Conservation (phyloP, 2,888 invertebrate genomes). For the Erebia palarica region DNA sequence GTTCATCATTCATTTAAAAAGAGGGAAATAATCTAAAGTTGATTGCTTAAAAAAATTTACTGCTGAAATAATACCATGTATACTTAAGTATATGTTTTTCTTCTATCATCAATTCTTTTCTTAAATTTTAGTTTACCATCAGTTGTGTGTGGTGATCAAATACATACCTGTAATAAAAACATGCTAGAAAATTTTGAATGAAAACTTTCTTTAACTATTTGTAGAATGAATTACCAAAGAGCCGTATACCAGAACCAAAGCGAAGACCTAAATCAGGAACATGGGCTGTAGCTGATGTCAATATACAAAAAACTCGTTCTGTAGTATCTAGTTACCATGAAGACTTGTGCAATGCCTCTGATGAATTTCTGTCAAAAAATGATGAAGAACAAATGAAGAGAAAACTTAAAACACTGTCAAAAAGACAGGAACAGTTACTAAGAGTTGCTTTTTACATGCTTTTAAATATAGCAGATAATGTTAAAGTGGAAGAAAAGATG, state of each 20-base stretch:
- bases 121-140: too few species aligned
- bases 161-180: too few species aligned
- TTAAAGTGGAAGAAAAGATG: slow-evolving; percentile 98
- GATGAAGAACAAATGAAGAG: slow-evolving; percentile 91
- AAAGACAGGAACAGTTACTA: slow-evolving; percentile 96
- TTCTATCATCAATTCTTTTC: too few species aligned
- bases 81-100: too few species aligned
- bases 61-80: too few species aligned
- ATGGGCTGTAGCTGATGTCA: slow-evolving; percentile 83
- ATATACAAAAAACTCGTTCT: slow-evolving; percentile 81
- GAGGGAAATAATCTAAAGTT: too few species aligned
- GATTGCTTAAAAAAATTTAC: too few species aligned
- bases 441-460: slow-evolving; percentile 96
- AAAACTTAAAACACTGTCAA: slow-evolving; percentile 90
- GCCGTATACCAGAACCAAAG: slow-evolving; percentile 88
- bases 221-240: slow-evolving; percentile 85
- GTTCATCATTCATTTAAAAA: too few species aligned
- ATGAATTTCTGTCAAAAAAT: slow-evolving; percentile 74
- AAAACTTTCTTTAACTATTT: slow-evolving; percentile 1
- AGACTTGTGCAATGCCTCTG: slow-evolving; percentile 79
- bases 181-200: too few species aligned
- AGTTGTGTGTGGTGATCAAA: too few species aligned
- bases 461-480: slow-evolving; percentile 97
- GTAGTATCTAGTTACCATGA: slow-evolving; percentile 88
- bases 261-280: slow-evolving; percentile 90